A percentile compares a stretch with the other conserved stretches of the same genome.
Conservation (phyloP, 2,797 vertebrate species). For the Tiaroga cobitis region DNA sequence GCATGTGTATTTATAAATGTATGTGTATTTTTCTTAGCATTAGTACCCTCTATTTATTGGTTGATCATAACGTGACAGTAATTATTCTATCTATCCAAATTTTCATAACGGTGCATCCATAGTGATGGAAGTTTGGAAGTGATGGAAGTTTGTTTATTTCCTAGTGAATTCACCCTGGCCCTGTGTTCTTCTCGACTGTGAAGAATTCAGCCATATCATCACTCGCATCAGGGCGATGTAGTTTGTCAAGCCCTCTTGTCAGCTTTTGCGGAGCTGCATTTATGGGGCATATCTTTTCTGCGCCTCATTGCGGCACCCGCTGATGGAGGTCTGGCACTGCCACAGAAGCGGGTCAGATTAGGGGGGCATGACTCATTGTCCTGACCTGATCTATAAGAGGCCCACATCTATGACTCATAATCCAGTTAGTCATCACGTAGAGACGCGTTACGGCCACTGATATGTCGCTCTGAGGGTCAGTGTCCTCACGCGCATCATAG, state of each 20-base stretch:
- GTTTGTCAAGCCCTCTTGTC: slow-evolving; percentile 35
- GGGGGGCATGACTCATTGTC: slow-evolving; percentile 51
- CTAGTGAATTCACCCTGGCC: slow-evolving; percentile 1
- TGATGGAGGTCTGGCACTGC: slow-evolving; percentile 43
- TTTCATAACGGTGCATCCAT: not conserved
- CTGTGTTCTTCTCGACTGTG: slow-evolving; percentile 24
- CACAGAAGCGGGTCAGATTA: slow-evolving; percentile 45
- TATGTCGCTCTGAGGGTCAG: slow-evolving; percentile 10
- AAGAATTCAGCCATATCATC: slow-evolving; percentile 47
- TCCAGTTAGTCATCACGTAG: slow-evolving; percentile 31
- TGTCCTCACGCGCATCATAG: not conserved
- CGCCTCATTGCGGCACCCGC: slow-evolving; percentile 44
- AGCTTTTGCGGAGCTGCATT: slow-evolving; percentile 34
- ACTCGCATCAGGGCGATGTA: slow-evolving; percentile 45
- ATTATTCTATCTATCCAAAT: not conserved
- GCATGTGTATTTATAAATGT: not conserved
- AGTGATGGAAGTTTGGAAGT: not conserved
- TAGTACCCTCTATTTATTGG: not conserved
- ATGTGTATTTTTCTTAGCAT: not conserved
- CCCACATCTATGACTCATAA: slow-evolving; percentile 39
- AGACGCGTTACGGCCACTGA: slow-evolving; percentile 32
- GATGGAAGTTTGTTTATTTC: slow-evolving; percentile 30
- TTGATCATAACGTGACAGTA: not conserved
- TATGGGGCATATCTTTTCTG: slow-evolving; percentile 46
- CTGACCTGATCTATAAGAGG: slow-evolving; percentile 35